phyloP scores from a whole-genome alignment of 92 coral and sea anemone genomes.

The Zoanthus sansibaricus region DNA sequence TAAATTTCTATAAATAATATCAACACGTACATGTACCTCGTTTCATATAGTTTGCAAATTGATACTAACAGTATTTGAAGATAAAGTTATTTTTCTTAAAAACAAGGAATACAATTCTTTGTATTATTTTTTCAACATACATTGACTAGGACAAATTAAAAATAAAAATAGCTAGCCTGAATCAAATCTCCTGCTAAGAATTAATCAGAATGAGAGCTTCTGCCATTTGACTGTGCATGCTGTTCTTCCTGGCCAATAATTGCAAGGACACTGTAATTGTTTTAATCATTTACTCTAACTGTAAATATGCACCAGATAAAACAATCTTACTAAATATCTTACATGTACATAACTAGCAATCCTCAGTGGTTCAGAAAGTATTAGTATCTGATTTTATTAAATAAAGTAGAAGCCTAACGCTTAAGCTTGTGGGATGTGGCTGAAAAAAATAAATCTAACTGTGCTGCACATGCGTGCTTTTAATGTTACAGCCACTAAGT shows the following conservation, averaged over 20 bases:
- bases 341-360: no score
- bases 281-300: not conserved
- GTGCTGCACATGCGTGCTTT: no score
- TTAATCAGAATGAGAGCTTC: not conserved
- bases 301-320: no score
- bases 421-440: no score
- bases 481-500: no score
- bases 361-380: no score
- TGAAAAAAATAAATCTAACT: no score
- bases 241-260: not conserved
- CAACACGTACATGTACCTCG: not conserved
- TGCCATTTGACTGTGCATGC: not conserved
- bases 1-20: not conserved
- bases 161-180: not conserved
- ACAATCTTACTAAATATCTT: no score
- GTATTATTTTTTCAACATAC: not conserved
- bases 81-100: not conserved
- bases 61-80: not conserved
- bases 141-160: not conserved
- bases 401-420: no score
- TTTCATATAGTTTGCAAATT: not conserved
- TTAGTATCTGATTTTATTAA: no score
- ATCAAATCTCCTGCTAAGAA: no score
- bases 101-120: not conserved
- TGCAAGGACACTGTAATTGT: not conserved